phyloP scores from a whole-genome alignment of 2,797 vertebrate species.

The Poliocrania exsul region DNA sequence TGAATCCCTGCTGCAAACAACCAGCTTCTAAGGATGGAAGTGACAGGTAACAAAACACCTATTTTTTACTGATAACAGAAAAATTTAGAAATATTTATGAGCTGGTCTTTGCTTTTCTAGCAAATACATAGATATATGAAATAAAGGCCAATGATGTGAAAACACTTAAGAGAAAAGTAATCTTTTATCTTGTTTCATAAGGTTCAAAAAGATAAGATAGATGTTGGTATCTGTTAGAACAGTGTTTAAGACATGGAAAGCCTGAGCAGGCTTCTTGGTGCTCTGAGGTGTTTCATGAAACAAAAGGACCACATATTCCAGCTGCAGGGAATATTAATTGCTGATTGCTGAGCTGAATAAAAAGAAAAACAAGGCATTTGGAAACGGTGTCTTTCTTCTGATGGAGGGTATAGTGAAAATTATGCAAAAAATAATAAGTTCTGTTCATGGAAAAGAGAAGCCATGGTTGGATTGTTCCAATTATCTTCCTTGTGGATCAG shows the following conservation, averaged over 20 bases:
- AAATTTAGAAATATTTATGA: constrained; percentile 61
- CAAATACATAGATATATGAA: not conserved
- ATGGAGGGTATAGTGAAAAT: not conserved
- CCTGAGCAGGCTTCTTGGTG: not conserved
- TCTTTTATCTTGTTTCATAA: constrained; percentile 37
- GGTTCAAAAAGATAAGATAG: constrained; percentile 31
- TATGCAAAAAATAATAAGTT: not conserved
- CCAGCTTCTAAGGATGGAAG: constrained; percentile 30
- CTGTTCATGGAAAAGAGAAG: not conserved
- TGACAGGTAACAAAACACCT: constrained; percentile 58
- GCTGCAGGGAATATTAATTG: not conserved
- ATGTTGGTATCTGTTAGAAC: not conserved
- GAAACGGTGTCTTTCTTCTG: not conserved
- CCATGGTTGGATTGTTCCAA: not conserved
- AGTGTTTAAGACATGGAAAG: not conserved
- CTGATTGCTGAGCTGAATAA: constrained; percentile 1
- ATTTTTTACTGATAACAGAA: constrained; percentile 65
- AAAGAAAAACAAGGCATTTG: not conserved
- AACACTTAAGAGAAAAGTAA: constrained; percentile 41
- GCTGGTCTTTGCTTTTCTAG: constrained; percentile 20
- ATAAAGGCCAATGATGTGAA: constrained; percentile 42
- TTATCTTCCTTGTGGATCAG: not conserved
- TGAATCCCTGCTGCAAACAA: constrained; percentile 37
- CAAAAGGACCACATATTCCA: not conserved
- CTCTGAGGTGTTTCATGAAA: not conserved